A percentile compares a stretch with the other conserved stretches of the same genome.
Evolutionary conservation across 2,888 invertebrate genomes (phyloP).

Genomic region (Amblyjoppa fuscipennis): DNA sequence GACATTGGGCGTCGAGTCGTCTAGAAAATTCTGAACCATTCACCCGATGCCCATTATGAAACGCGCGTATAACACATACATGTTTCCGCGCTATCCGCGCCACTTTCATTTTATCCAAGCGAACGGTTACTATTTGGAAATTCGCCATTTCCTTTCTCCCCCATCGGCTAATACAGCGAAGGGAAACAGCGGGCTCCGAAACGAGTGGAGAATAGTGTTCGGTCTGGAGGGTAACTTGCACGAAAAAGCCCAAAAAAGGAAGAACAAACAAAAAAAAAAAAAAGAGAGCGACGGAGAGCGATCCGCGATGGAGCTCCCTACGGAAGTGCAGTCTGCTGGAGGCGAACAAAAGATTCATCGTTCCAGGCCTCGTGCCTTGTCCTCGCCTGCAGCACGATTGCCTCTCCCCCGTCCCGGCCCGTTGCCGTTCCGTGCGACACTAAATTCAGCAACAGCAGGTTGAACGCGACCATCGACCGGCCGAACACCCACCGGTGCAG

Average conservation of each 20-base stretch:
- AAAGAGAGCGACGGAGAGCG: constrained; percentile 23
- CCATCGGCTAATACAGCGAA: background rate
- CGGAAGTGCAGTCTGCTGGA: constrained; percentile 77
- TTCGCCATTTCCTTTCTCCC: constrained; percentile 37
- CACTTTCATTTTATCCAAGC: background rate
- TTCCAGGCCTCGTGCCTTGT: constrained; percentile 68
- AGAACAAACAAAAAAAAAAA: constrained; percentile 10
- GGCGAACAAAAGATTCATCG: constrained; percentile 74
- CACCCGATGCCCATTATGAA: background rate
- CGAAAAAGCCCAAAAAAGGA: background rate
- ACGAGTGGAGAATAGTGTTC: constrained; percentile 4
- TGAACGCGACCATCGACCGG: background rate
- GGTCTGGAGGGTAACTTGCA: constrained; percentile 33
- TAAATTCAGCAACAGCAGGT: constrained; percentile 40
- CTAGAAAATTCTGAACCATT: constrained; percentile 10
- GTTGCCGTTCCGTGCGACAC: constrained; percentile 37
- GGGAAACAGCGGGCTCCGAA: background rate
- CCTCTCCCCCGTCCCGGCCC: constrained; percentile 15
- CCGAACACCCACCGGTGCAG: constrained; percentile 9
- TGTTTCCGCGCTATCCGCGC: background rate
- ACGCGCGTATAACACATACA: background rate
- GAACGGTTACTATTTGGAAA: constrained; percentile 10
- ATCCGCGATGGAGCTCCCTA: constrained; percentile 64
- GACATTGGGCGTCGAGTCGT: background rate
- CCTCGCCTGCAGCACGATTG: constrained; percentile 47